Evolutionary conservation across 2,888 invertebrate species (phyloP), one percentile per base, ranked within the genome.

Genomic region (Ennomos erosarius): DNA sequence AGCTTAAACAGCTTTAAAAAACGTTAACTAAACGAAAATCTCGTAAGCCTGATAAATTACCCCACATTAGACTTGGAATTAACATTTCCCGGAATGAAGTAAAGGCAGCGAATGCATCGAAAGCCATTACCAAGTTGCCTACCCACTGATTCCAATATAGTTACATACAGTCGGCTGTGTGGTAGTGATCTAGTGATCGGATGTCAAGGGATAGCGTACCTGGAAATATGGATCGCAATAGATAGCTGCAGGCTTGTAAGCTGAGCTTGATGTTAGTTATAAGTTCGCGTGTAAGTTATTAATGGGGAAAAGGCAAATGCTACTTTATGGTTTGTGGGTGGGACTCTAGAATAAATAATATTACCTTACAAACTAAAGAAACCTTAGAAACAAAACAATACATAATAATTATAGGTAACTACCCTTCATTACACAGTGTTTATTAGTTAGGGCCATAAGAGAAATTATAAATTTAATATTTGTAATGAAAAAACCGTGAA

Each of bases 131-230:
- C 58, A 54, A 54, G 57, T 65, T 65, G 51, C 59, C 46, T 40
- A 59, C 40, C 26, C 38, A 33, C 33, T 64, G 65, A 65, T 68
- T 59, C 60, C 58, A 65, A 65, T 62, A 58, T 62, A 62, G 59
- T 64, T 63, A 51, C 50, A 34, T 45, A 50, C 48, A 37, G 36
- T 45, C 10, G 11, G 54, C 39, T 36, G 35, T 44, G 35, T 53
- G 59, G 59, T 55, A 49, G 51, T 42, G 50, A 61, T 63, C 61
- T 47, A 33, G 36, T 43, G 39, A 49, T 58, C 49, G 13, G 8
- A 55, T 55, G 49, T 51, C 59, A 59, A 47, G 47, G 39, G 43
- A 48, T 42, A 48, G 38, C 48, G 44, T 43, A 52, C 37, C 42
- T 40, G 34, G 38, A 44, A 42, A 47, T 35, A 26, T 35, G 39